A percentile compares a stretch with the other conserved stretches of the same genome.
These are phyloP conservation scores for Pelecanus crispus DNA, from an alignment of 2,113 vertebrate genomes.

Conservation along the genomic window DNA sequence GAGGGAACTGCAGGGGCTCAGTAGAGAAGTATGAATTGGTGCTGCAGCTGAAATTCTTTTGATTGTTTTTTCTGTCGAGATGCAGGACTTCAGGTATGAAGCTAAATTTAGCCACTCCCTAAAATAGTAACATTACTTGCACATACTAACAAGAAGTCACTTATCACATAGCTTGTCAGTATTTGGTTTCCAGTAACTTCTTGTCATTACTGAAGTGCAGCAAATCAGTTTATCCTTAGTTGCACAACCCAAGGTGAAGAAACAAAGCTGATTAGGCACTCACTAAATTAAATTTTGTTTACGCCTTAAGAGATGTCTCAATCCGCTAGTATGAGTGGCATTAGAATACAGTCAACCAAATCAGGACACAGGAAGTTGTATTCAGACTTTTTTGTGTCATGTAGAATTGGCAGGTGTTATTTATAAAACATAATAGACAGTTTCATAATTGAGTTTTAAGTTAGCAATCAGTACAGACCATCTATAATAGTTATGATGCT, in stretches of 20 bases:
- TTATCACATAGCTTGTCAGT: background rate
- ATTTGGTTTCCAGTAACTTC: background rate
- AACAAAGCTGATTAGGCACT: slow-evolving; percentile 53
- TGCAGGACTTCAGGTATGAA: background rate
- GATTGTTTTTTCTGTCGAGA: background rate
- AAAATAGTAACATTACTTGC: background rate
- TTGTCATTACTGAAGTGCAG: background rate
- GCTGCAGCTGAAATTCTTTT: background rate
- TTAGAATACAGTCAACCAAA: too few species aligned
- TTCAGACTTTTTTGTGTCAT: background rate
- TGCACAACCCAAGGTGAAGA: slow-evolving; percentile 31
- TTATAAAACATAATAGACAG: background rate
- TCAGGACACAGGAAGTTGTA: too few species aligned
- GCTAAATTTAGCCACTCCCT: background rate
- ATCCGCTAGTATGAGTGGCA: background rate
- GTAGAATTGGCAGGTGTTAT: background rate
- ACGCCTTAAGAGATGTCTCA: background rate
- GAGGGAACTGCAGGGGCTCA: background rate
- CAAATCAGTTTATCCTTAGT: slow-evolving; percentile 39
- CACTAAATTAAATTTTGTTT: slow-evolving; percentile 51
- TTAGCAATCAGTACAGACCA: too few species aligned
- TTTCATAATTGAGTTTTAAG: background rate
- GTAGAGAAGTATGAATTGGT: background rate
- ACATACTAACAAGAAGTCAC: background rate
- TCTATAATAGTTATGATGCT: background rate